phyloP scores from a whole-genome alignment of 92 coral and sea anemone species.

The Diadumene lineata region DNA sequence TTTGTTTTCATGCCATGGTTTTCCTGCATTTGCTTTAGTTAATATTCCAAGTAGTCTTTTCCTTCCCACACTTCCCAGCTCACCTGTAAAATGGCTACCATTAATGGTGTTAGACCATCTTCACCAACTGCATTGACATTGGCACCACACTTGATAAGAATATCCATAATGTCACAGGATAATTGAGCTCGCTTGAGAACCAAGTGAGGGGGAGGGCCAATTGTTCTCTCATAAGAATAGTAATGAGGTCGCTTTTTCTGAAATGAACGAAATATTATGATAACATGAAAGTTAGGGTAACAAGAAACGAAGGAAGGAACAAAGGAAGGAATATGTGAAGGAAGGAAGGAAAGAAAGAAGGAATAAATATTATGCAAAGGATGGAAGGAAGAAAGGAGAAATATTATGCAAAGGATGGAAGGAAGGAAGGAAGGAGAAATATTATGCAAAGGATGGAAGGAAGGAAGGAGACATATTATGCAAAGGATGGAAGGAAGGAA shows the following conservation, averaged over 20 bases:
- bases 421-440: no score
- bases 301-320: neutral
- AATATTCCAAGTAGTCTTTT: neutral
- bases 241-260: no score
- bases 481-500: no score
- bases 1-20: no score
- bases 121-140: constrained; percentile 58
- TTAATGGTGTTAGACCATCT: constrained; percentile 70
- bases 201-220: constrained; percentile 55
- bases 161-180: constrained; percentile 44
- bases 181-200: constrained; percentile 39
- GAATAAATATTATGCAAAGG: no score
- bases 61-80: neutral
- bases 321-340: neutral
- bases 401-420: no score
- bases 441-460: no score
- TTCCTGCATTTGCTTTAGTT: no score
- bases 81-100: constrained; percentile 87
- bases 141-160: constrained; percentile 65
- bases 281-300: neutral
- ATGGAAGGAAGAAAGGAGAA: no score
- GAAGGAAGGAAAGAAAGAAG: neutral
- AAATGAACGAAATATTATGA: no score
- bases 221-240: no score
- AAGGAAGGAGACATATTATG: no score